Base-by-base conservation (phyloP, 2,797 vertebrate genomes). In the Hippopotamyrus pictus region DNA sequence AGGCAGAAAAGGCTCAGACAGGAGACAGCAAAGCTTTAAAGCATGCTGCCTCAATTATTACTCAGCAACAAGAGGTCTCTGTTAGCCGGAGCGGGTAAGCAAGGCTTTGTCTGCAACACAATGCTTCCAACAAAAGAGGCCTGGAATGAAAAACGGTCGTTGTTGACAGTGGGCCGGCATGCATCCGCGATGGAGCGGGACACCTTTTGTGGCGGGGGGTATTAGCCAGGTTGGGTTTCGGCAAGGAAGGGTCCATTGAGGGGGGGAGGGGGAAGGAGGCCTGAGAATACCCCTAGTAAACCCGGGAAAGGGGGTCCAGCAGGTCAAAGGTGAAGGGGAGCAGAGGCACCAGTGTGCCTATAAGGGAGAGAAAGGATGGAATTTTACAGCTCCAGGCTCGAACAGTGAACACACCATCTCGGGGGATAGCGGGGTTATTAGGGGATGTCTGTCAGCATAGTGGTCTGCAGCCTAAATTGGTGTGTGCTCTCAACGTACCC, bases 151-250 rank as follows among this genome's bases (percentile, higher is more conserved):
- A 92, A 90, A 90, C 89, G 50, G 62, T 85, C 54, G 62, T 88
- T 88, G 89, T 87, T 51, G 91, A 90, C 87, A 90, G 89, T 87
- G 17, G 53, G 62, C 90, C 87, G 88, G 88, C 79, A 84, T 22
- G 29, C 69, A 90, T 91, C 88, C 54, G 41, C 25, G 85, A 89
- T 46, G 86, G 90, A 92, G 92, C 91, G 91, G 89, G 89, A 88
- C 50, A 62, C 79, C 90, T 90, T 92, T 92, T 93, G 91, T 92
- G 82, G 88, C 5, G 19, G 83, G 50, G 19, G 37, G 82, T 82
- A 90, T 91, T 91, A 91, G 90, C 90, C 88, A 91, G 92, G 89
- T 92, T 89, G 79, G 65, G 90, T 93, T 93, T 91, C 91, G 84
- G 41, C 69, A 85, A 29, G 79, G 54, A 48, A 19, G 89, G 79